Conservation (phyloP, 92 coral and sea anemone genomes). For the Umimayanthus kanabou region DNA sequence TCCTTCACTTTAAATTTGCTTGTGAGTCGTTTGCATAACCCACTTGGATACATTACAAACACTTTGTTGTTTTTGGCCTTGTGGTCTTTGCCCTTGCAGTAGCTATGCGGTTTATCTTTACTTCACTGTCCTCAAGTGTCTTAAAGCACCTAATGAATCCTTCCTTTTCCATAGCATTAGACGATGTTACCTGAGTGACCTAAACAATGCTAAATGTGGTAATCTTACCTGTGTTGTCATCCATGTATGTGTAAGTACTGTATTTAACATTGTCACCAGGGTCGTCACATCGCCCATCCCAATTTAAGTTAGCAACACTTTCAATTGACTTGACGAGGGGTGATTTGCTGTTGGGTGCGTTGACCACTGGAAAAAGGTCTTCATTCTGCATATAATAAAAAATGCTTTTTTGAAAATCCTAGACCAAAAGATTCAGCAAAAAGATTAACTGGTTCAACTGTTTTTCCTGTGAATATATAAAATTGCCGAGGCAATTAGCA, state of each 20-base stretch:
- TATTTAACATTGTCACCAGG: conserved; percentile 76
- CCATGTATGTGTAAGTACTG: conserved; percentile 68
- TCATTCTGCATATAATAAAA: conserved; percentile 33
- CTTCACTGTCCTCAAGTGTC: neutral
- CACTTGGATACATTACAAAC: conserved; percentile 72
- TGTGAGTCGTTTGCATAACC: conserved; percentile 49
- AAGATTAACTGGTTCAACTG: conserved; percentile 22
- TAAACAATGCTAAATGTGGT: conserved; percentile 56
- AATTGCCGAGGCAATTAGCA: conserved; percentile 38
- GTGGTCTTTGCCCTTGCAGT: conserved; percentile 53
- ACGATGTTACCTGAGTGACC: conserved; percentile 64
- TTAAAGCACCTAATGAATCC: conserved; percentile 51
- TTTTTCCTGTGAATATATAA: conserved; percentile 43
- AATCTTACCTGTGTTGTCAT: conserved; percentile 51
- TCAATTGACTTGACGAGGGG: conserved; percentile 28
- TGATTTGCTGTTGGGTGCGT: conserved; percentile 12
- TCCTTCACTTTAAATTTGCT: conserved; percentile 53
- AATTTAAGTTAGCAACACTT: conserved; percentile 53
- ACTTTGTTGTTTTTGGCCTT: conserved; percentile 54
- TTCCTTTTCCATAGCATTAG: conserved; percentile 66
- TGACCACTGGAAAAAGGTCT: conserved; percentile 27
- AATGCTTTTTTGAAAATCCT: conserved; percentile 14
- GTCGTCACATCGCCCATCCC: conserved; percentile 74
- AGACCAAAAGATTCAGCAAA: conserved; percentile 39
- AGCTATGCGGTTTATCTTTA: neutral